phyloP scores from a whole-genome alignment of 1,140 invertebrate genomes.

The Drosophila albomicans region DNA sequence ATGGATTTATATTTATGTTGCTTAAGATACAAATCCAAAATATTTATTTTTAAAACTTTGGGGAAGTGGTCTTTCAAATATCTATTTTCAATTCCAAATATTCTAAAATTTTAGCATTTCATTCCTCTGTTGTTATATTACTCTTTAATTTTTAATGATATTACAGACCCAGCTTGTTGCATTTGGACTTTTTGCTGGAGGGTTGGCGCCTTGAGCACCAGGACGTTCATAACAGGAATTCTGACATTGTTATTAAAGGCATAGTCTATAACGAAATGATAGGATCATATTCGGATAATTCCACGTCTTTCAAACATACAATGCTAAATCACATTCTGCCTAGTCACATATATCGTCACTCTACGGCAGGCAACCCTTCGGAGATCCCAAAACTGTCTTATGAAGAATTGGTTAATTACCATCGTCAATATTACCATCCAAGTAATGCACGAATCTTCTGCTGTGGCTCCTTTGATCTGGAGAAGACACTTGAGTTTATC shows the following conservation, averaged over 20 bases:
- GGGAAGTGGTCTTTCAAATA: no score
- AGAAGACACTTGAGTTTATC: slow-evolving; percentile 90
- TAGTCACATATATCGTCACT: slow-evolving; percentile 93
- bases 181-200: slow-evolving; percentile 95
- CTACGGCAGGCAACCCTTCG: slow-evolving; percentile 94
- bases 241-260: slow-evolving; percentile 94
- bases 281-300: slow-evolving; percentile 95
- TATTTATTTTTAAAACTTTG: no score
- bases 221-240: slow-evolving; percentile 89
- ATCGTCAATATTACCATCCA: slow-evolving; percentile 95
- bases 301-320: slow-evolving; percentile 89
- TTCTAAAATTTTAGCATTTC: no score
- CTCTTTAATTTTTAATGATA: slow-evolving; percentile 12
- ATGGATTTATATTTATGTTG: no score
- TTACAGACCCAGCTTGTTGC: slow-evolving; percentile 89
- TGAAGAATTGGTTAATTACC: slow-evolving; percentile 92
- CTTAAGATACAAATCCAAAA: no score
- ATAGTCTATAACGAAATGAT: slow-evolving; percentile 99
- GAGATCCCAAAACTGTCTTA: slow-evolving; percentile 93
- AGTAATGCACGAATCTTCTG: slow-evolving; percentile 95
- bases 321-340: slow-evolving; percentile 91
- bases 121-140: no score
- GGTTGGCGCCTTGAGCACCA: slow-evolving; percentile 96
- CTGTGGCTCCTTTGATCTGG: slow-evolving; percentile 95
- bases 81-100: background rate